A percentile compares a stretch with the other conserved stretches of the same genome.
Evolutionary conservation across 2,888 invertebrate genomes (phyloP).

Genomic region (Macaria notata): DNA sequence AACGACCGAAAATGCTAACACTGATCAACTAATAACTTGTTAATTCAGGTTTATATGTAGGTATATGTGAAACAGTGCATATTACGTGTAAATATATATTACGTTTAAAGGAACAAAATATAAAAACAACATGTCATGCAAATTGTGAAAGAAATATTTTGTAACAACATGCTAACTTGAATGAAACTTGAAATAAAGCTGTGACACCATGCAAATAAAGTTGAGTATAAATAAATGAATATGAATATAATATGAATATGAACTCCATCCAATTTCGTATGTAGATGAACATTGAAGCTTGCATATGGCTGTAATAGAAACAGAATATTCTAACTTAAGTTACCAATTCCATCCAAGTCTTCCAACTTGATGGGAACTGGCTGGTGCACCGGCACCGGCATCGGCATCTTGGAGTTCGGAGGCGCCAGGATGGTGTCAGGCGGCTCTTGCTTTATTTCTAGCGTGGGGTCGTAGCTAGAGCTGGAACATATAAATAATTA

Average conservation of each 20-base stretch:
- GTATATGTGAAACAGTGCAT: no score
- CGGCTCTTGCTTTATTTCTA: conserved; percentile 69
- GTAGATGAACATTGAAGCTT: conserved; percentile 1
- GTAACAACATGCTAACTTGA: no score
- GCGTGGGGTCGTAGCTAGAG: conserved; percentile 54
- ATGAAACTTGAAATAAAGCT: no score
- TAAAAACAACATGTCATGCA: no score
- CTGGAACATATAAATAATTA: conserved; percentile 36
- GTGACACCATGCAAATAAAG: no score
- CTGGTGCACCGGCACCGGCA: conserved; percentile 51
- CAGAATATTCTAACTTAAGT: conserved; percentile 32
- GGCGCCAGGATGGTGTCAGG: conserved; percentile 41
- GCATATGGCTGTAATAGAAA: conserved; percentile 7
- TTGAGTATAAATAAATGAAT: conserved; percentile 13
- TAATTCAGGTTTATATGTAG: no score
- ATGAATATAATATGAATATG: no score
- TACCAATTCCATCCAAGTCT: conserved; percentile 77
- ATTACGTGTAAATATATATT: no score
- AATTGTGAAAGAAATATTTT: no score
- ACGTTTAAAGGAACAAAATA: no score
- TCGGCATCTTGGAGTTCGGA: conserved; percentile 35
- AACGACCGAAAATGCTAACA: no score
- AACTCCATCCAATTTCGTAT: background rate
- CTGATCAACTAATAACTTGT: no score
- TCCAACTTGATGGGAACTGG: conserved; percentile 74